Conservation (phyloP, 2,888 invertebrate genomes). For the Cantharis rufa region DNA sequence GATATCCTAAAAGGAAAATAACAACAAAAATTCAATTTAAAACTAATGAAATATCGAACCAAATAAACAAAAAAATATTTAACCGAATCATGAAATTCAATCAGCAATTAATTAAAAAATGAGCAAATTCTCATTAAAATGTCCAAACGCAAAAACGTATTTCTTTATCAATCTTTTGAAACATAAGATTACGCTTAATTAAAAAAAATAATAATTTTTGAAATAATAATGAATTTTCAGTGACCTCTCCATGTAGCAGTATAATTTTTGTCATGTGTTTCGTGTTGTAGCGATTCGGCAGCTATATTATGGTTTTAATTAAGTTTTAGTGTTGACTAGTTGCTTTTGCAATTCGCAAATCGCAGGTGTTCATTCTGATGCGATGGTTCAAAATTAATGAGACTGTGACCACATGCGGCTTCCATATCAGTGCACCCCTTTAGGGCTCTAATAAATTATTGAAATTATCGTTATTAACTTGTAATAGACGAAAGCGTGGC, state of each 20-base stretch:
- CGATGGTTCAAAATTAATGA: conserved; percentile 8
- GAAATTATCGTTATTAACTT: neutral
- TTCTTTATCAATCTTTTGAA: neutral
- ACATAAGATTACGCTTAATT: neutral
- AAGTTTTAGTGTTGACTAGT: conserved; percentile 10
- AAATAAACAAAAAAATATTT: neutral
- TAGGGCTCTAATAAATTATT: neutral
- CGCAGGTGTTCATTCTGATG: conserved; percentile 16
- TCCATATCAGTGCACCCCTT: conserved; percentile 11
- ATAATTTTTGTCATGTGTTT: neutral
- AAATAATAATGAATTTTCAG: neutral
- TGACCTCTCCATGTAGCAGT: neutral
- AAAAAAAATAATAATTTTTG: neutral
- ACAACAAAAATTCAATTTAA: neutral
- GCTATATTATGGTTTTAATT: conserved; percentile 11
- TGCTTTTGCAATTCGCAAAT: conserved; percentile 5
- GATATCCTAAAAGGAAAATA: neutral
- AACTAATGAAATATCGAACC: neutral
- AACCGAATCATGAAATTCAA: neutral
- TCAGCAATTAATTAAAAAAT: neutral
- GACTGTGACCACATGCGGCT: conserved; percentile 22
- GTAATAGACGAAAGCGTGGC: neutral
- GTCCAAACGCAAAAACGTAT: neutral
- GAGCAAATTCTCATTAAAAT: neutral
- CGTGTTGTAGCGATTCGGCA: neutral